Evolutionary conservation across 2,888 invertebrate species (phyloP), one percentile per base, ranked within the genome.

Genomic region (Ctena decussata): DNA sequence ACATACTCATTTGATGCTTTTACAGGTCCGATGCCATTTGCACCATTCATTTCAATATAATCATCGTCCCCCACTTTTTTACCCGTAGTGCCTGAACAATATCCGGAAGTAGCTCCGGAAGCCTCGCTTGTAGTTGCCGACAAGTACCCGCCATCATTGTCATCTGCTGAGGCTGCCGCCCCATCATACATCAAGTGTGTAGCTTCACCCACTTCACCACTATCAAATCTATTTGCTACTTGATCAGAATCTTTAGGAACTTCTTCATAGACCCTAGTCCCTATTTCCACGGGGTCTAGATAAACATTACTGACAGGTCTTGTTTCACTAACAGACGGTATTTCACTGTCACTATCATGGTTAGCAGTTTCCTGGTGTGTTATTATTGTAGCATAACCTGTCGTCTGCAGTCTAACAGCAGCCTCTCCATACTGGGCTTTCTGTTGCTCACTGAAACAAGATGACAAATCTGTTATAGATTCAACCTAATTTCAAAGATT

Each of bases 261-360:
- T 69, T 91, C 91, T 60, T 91, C 92, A 69, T 93, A 93, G 37
- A 90, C 73, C 46, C 87, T 75, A 30, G 83, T 88, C 72, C 41
- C 41, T 1, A 90, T 82, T 39, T 93, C 92, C 69, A 77, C 80
- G 1, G 93, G 91, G 21, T 92, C 90, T 53, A 92, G 87, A 77
- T 93, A 94, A 24, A 93, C 75, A 72, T 91, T 91, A 81, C 92
- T 92, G 82, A 84, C 77, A 18, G 91, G 89, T 18, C 91, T 84
- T 1, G 65, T 71, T 32, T 35, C 30, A 35, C 18, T 65, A 35
- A 21, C 30, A 21, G 24, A n/a, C 1, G 74, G 74, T 3, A 71
- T 21, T 30, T 60, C 57, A 30, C 39, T 74, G 49, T 75, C 57
- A n/a, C 71, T 60, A 44, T 78, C 82, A 53, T 44, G 72, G 15